phyloP scores from a whole-genome alignment of 2,888 invertebrate genomes.

The Netelia inedita region DNA sequence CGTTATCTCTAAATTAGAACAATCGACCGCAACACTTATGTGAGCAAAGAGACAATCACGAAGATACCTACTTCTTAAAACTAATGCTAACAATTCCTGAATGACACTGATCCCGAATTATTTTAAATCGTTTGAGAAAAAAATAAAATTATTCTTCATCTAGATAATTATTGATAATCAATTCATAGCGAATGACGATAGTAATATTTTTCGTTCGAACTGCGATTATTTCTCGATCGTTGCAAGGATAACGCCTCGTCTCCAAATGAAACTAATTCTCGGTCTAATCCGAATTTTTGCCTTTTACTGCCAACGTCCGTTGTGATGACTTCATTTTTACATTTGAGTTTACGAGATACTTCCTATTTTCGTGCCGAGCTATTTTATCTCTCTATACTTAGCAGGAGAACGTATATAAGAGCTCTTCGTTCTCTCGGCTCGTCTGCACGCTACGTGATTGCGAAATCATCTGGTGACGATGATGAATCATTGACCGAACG shows the following conservation, averaged over 20 bases:
- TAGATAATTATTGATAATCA: too few species aligned
- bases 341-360: conserved; percentile 38
- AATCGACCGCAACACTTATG: too few species aligned
- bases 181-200: neutral
- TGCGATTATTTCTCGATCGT: neutral
- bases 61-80: too few species aligned
- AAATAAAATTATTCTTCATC: too few species aligned
- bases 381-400: conserved; percentile 58
- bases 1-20: too few species aligned
- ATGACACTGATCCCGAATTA: too few species aligned
- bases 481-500: conserved; percentile 63
- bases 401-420: conserved; percentile 30
- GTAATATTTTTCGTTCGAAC: neutral
- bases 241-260: neutral
- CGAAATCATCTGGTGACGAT: conserved; percentile 60
- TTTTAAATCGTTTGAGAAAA: too few species aligned
- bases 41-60: too few species aligned
- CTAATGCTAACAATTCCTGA: too few species aligned
- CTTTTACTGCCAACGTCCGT: conserved; percentile 9
- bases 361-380: conserved; percentile 55
- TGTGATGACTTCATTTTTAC: conserved; percentile 55
- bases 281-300: conserved; percentile 10
- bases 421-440: conserved; percentile 34
- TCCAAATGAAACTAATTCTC: conserved; percentile 15
- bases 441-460: conserved; percentile 60